Conservation (phyloP, 2,797 vertebrate species). For the Enteromius paludinosus region DNA sequence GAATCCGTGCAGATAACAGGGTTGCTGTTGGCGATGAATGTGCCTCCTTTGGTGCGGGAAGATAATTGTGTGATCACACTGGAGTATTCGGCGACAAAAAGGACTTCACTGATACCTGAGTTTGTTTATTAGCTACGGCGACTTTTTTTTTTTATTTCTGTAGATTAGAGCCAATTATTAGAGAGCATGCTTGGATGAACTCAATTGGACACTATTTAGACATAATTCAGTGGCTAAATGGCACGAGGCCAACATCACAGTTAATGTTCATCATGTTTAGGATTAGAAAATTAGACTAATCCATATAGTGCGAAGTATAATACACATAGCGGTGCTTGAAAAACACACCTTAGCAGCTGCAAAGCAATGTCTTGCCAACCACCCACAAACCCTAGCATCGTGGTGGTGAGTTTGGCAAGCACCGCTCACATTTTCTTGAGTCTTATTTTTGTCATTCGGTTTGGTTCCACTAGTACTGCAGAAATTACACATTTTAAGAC, state of each 20-base stretch:
- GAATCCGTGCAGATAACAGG: constrained; percentile 4
- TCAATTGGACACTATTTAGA: constrained; percentile 14
- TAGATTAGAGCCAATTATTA: constrained; percentile 18
- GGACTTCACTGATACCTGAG: constrained; percentile 34
- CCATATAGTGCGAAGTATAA: neutral
- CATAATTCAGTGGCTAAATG: neutral
- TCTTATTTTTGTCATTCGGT: neutral
- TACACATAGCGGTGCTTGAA: neutral
- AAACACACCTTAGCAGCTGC: neutral
- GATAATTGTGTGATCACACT: constrained; percentile 26
- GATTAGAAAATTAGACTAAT: neutral
- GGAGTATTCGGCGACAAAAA: constrained; percentile 20
- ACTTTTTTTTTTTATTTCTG: constrained; percentile 10
- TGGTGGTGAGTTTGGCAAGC: neutral
- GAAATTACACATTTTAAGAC: neutral
- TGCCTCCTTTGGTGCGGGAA: constrained; percentile 17
- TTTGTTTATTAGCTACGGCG: constrained; percentile 27
- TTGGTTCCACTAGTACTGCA: neutral
- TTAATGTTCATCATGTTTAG: neutral
- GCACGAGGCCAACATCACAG: neutral
- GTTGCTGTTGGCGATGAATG: constrained; percentile 31
- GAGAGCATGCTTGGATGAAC: neutral
- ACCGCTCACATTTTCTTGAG: neutral
- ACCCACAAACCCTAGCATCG: constrained; percentile 4
- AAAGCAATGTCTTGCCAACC: constrained; percentile 20